Percentiles rank a stretch among this genome's conserved stretches.
Evolutionary conservation across 1,140 invertebrate genomes (phyloP).

Genomic region (Sminthurides bifidus): DNA sequence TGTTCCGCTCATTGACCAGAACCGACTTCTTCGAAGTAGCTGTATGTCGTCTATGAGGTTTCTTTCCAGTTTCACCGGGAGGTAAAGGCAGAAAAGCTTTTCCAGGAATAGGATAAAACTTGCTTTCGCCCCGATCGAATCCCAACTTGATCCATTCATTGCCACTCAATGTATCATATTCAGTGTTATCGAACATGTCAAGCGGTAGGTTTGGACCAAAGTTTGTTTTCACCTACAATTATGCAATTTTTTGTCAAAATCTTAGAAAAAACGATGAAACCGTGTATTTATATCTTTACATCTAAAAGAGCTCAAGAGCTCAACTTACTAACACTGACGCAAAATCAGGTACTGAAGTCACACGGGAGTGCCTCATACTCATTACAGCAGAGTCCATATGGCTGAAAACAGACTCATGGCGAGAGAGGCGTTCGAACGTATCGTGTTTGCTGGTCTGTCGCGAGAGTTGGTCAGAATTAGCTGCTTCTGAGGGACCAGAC

Average conservation of each 20-base stretch:
- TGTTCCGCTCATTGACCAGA: background rate
- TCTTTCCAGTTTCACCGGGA: background rate
- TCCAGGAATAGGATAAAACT: conserved; percentile 17
- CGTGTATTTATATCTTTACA: background rate
- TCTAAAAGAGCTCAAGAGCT: background rate
- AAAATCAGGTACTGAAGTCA: background rate
- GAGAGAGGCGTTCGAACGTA: too few relatives aligned
- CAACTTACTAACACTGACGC: background rate
- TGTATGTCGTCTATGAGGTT: background rate
- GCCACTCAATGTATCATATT: conserved; percentile 14
- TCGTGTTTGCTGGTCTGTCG: too few relatives aligned
- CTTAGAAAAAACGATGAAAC: background rate
- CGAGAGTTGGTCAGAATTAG: too few relatives aligned
- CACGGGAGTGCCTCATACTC: too few relatives aligned
- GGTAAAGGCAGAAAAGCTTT: conserved; percentile 24
- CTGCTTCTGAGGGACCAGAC: too few relatives aligned
- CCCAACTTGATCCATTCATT: conserved; percentile 20
- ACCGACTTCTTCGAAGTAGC: background rate
- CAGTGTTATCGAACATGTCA: conserved; percentile 22
- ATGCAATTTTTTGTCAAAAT: background rate
- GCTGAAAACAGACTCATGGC: too few relatives aligned
- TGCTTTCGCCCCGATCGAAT: conserved; percentile 2
- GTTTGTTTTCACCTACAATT: conserved; percentile 2
- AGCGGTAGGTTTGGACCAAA: conserved; percentile 23
- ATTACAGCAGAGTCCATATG: too few relatives aligned